Base-by-base conservation (phyloP, 2,888 invertebrate species). In the Bibio marci region DNA sequence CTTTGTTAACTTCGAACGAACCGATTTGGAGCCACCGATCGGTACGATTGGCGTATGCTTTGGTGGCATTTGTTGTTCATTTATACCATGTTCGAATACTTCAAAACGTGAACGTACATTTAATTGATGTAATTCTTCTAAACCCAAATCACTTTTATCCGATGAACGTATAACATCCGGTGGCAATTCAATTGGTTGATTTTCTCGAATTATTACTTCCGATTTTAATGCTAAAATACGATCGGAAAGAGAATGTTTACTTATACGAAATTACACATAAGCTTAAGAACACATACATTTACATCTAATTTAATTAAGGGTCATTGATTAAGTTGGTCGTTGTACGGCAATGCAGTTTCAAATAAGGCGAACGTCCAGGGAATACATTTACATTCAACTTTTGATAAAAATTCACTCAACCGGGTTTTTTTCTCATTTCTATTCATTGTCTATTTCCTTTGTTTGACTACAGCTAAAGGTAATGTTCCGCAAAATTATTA, bases 161-260 rank as follows among this genome's bases (percentile, higher is more conserved):
- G 85, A 85, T 30, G 86, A 86, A 86, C 91, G 76, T 50, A 86
- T 80, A 54, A 94, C 91, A 65, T 86, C 90, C 51, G 88, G 86
- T 45, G 90, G 90, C 54, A 90, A 66, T 62, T 87, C 88, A 47
- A 76, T 65, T 3, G 92, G 92, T 59, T 85, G 80, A 63, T 85
- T 91, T 67, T 91, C 91, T 50, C 87, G 76, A 53, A 91, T 87
- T 49, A 91, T 90, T 67, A 87, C 69, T 64, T 87, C 85, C 47
- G 81, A 81, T 59, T 79, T 83, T 58, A 75, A 73, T 36, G 77
- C 76, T 49, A 70, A 50, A 32, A 39, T 38, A 33, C 33, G 28
- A 30, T 28, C 38, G 35, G 38, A 15, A 37, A 38, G 2, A 25
- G n/a, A n/a, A 37, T n/a, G n/a, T n/a, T n/a, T n/a, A n/a, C n/a